A percentile compares a stretch with the other conserved stretches of the same genome.
These are phyloP conservation scores for Tribolium castaneum DNA, from an alignment of 1,140 invertebrate species.

Conservation along the genomic window DNA sequence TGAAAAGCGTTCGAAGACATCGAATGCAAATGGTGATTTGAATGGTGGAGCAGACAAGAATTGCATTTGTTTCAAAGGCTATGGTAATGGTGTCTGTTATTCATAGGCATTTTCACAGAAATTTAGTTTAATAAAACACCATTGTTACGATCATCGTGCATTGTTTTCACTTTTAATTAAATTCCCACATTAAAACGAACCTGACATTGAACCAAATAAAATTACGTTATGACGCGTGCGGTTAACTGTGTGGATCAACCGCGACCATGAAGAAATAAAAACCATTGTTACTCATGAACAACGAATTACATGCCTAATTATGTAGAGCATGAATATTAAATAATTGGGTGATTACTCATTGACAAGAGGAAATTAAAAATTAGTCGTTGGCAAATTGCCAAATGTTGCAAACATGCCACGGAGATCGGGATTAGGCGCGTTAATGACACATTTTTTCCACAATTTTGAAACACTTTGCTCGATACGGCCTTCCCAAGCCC, in stretches of 20 bases:
- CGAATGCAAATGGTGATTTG: constrained; percentile 14
- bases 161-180: constrained; percentile 60
- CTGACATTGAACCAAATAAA: constrained; percentile 61
- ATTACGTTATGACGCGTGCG: constrained; percentile 56
- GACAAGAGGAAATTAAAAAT: constrained; percentile 28
- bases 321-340: constrained; percentile 52
- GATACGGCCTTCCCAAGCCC: too few species aligned
- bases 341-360: constrained; percentile 30
- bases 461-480: too few species aligned
- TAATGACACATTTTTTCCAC: neutral
- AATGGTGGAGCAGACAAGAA: constrained; percentile 26
- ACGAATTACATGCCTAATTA: constrained; percentile 51
- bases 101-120: constrained; percentile 47
- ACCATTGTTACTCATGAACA: constrained; percentile 49
- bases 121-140: constrained; percentile 49
- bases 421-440: neutral
- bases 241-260: constrained; percentile 54
- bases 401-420: constrained; percentile 12
- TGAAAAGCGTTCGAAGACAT: too few species aligned
- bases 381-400: constrained; percentile 1
- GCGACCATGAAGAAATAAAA: constrained; percentile 56
- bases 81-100: constrained; percentile 27
- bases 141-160: constrained; percentile 51
- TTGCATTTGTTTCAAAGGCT: constrained; percentile 8
- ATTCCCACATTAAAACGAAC: constrained; percentile 57